Evolutionary conservation across 2,888 invertebrate genomes (phyloP).

Genomic region (Xanthostigma xanthostigma): DNA sequence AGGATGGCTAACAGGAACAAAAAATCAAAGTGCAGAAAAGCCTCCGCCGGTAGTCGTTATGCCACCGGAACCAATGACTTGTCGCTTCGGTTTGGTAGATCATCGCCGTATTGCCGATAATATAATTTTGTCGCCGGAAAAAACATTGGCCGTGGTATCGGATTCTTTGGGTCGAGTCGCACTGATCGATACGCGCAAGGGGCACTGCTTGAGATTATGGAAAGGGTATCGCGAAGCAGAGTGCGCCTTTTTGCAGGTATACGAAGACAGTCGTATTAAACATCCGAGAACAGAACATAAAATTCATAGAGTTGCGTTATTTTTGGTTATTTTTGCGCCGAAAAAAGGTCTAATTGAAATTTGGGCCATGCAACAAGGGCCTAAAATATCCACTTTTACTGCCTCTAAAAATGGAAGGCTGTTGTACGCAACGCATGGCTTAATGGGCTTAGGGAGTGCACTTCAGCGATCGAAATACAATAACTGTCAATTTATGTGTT

Average conservation of each 20-base stretch:
- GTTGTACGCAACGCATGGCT: conserved; percentile 64
- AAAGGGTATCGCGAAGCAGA: conserved; percentile 95
- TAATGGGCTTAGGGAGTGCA: conserved; percentile 53
- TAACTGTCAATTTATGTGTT: conserved; percentile 53
- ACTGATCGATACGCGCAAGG: conserved; percentile 66
- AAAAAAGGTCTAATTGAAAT: conserved; percentile 86
- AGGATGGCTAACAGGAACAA: conserved; percentile 38
- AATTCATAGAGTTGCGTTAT: conserved; percentile 44
- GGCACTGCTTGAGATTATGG: conserved; percentile 72
- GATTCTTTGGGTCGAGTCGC: conserved; percentile 82
- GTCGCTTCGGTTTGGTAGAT: conserved; percentile 73
- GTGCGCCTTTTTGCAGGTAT: conserved; percentile 81
- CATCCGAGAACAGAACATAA: conserved; percentile 14
- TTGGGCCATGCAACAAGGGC: conserved; percentile 80
- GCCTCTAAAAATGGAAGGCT: conserved; percentile 73
- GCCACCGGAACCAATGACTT: conserved; percentile 56
- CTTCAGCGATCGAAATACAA: conserved; percentile 37
- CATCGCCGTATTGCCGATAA: conserved; percentile 54
- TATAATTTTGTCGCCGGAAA: conserved; percentile 68
- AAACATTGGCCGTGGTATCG: conserved; percentile 61
- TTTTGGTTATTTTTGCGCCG: conserved; percentile 85
- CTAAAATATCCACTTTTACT: conserved; percentile 79
- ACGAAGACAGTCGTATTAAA: conserved; percentile 37
- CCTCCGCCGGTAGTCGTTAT: conserved; percentile 29
- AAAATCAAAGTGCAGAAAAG: conserved; percentile 29